Conservation (phyloP, 2,797 vertebrate genomes). For the Margarornis squamiger region DNA sequence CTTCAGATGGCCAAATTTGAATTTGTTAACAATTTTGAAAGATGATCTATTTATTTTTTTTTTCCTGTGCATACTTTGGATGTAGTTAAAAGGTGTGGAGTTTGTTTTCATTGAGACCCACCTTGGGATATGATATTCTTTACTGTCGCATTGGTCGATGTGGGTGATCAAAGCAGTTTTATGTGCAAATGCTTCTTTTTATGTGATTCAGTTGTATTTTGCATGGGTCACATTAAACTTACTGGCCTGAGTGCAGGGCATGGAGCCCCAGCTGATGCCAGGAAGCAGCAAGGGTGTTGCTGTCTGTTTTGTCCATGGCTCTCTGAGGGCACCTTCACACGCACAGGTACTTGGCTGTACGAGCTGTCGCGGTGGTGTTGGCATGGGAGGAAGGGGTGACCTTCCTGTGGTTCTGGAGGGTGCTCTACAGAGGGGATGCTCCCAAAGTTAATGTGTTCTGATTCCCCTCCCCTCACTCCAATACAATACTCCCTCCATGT, state of each 20-base stretch:
- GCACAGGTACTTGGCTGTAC: rapidly evolving
- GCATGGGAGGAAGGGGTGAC: neutral
- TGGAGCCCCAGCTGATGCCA: neutral
- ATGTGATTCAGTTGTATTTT: neutral
- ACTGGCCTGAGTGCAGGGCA: neutral
- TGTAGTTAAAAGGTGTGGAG: neutral
- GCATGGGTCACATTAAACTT: neutral
- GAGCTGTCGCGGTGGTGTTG: neutral
- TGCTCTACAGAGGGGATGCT: neutral
- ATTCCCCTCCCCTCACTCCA: neutral
- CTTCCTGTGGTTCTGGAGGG: neutral
- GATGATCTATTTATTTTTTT: neutral
- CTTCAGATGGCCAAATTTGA: neutral
- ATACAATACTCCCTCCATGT: neutral
- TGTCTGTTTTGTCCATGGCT: neutral
- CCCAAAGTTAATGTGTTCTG: neutral
- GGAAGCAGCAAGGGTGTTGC: neutral
- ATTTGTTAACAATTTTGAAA: neutral
- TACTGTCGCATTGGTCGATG: neutral
- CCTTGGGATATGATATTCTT: neutral
- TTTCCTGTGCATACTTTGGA: neutral
- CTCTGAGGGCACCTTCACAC: neutral
- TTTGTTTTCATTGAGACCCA: neutral
- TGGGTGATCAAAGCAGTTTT: neutral
- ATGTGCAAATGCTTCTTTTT: neutral